These are phyloP conservation scores for Chloebia gouldiae DNA, from an alignment of 2,113 vertebrate genomes.

Conservation along the genomic window DNA sequence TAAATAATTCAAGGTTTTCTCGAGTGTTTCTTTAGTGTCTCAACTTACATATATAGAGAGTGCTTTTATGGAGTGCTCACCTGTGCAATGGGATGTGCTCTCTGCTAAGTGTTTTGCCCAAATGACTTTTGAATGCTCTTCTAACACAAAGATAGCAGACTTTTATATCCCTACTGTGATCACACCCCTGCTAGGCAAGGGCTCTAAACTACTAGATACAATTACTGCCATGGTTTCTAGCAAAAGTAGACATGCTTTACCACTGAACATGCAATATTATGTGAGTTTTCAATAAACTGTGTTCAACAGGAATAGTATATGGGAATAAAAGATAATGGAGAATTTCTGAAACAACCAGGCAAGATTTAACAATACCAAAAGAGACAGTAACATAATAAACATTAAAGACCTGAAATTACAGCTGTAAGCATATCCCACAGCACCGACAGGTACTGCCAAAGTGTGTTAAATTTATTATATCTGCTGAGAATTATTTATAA, in stretches of 20 bases:
- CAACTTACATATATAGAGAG: background rate
- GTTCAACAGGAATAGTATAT: background rate
- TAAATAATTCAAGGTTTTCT: slow-evolving; percentile 66
- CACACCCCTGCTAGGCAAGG: background rate
- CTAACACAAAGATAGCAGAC: background rate
- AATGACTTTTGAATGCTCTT: background rate
- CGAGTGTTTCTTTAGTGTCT: slow-evolving; percentile 31
- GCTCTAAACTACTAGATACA: background rate
- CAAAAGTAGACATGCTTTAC: background rate
- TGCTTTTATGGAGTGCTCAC: slow-evolving; percentile 44
- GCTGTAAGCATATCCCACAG: background rate
- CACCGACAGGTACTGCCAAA: background rate
- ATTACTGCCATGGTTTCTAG: background rate
- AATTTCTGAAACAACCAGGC: background rate
- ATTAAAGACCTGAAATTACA: background rate
- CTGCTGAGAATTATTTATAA: background rate
- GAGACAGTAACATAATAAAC: background rate
- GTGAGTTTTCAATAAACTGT: background rate
- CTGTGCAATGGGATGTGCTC: slow-evolving; percentile 4
- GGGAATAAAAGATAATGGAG: background rate
- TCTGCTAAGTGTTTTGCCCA: background rate
- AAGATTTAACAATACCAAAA: background rate
- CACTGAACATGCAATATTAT: background rate
- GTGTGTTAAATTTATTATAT: background rate
- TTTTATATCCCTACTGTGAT: background rate